Evolutionary conservation across 2,113 vertebrate genomes (phyloP).

Genomic region (Melanerpes aurifrons): DNA sequence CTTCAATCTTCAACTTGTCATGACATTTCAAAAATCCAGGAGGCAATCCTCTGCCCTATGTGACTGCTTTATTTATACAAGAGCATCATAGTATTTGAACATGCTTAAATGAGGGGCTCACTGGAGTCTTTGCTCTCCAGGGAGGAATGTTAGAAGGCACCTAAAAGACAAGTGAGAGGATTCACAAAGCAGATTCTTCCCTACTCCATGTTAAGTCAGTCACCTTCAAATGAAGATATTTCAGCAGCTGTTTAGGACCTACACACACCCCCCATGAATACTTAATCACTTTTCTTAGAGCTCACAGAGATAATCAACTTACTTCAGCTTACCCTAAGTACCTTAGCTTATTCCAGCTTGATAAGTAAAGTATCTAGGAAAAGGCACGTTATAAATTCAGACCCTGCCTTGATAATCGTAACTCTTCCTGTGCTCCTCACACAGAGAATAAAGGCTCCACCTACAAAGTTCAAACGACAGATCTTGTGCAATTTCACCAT

Average conservation of each 20-base stretch:
- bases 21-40: background rate
- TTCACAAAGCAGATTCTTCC: background rate
- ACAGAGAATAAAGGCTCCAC: background rate
- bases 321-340: constrained; percentile 44
- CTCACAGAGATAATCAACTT: constrained; percentile 29
- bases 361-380: constrained; percentile 6
- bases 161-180: background rate
- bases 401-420: background rate
- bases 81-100: background rate
- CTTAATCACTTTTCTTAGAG: background rate
- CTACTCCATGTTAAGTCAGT: background rate
- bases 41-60: background rate
- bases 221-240: background rate
- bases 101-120: background rate
- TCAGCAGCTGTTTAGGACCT: background rate
- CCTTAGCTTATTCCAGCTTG: constrained; percentile 11
- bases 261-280: background rate
- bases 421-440: background rate
- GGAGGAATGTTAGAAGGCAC: background rate
- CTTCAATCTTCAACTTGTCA: background rate
- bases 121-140: background rate
- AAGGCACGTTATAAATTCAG: background rate
- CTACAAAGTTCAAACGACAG: background rate
- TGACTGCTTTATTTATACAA: background rate
- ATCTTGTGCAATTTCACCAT: background rate